These are phyloP conservation scores for Bettongia penicillata DNA, from an alignment of 2,113 vertebrate genomes.

Conservation along the genomic window DNA sequence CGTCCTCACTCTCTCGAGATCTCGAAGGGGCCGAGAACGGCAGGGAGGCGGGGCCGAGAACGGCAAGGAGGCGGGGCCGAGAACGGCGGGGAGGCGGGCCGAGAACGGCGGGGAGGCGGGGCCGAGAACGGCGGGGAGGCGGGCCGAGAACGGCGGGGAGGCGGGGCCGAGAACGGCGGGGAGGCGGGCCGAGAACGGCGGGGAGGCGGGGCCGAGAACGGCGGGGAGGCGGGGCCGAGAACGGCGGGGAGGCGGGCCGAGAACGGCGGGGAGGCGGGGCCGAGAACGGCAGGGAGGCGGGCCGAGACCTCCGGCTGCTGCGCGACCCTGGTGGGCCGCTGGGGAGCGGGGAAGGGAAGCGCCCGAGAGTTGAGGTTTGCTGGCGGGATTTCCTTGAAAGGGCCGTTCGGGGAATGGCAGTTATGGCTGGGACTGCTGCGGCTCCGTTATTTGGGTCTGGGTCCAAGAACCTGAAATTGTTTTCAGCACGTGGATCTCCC, in stretches of 20 bases:
- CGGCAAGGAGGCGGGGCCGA: fast-evolving
- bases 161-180: too few relatives aligned
- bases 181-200: fast-evolving
- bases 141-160: fast-evolving
- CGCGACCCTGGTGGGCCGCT: not conserved
- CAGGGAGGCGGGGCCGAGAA: fast-evolving
- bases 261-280: too few relatives aligned
- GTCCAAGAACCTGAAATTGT: not conserved
- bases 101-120: fast-evolving
- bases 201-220: fast-evolving
- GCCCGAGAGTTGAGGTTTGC: not conserved
- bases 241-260: fast-evolving
- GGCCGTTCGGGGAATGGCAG: fast-evolving
- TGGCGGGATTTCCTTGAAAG: not conserved
- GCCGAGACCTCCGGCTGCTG: fast-evolving
- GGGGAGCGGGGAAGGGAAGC: not conserved
- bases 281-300: fast-evolving
- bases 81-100: fast-evolving
- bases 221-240: fast-evolving
- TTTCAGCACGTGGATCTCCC: not conserved
- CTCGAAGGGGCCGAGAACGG: fast-evolving
- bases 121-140: too few relatives aligned
- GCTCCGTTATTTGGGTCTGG: not conserved
- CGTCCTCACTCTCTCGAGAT: not conserved
- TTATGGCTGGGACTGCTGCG: too few relatives aligned